Conservation (phyloP, 2,888 invertebrate genomes). For the Cylindroiulus punctatus region DNA sequence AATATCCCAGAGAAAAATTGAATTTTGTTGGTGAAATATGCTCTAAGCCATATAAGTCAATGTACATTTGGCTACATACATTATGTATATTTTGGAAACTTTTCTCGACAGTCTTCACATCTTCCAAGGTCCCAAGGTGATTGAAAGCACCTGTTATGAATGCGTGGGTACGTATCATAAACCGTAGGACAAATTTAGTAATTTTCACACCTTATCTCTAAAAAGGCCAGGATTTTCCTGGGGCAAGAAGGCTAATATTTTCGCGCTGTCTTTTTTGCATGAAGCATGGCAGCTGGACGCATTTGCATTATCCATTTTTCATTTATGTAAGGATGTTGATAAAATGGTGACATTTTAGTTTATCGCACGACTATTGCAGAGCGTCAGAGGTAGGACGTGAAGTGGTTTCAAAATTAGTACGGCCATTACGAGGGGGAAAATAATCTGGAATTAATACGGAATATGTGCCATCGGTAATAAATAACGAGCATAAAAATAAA, state of each 20-base stretch:
- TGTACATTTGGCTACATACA: too few species aligned
- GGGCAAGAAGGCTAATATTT: background rate
- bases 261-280: background rate
- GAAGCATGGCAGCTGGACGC: conserved; percentile 20
- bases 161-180: background rate
- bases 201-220: conserved; percentile 40
- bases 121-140: conserved; percentile 24
- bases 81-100: too few species aligned
- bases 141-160: background rate
- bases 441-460: background rate
- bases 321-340: conserved; percentile 28
- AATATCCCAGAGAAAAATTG: too few species aligned
- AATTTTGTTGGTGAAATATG: too few species aligned
- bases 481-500: background rate
- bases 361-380: background rate
- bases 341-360: conserved; percentile 36
- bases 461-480: conserved; percentile 3
- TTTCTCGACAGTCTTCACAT: background rate
- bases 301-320: conserved; percentile 34
- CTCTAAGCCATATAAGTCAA: too few species aligned
- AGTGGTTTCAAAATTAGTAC: background rate
- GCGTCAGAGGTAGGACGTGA: conserved; percentile 12
- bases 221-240: background rate
- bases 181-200: background rate
- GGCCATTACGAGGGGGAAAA: background rate